Evolutionary conservation across 2,888 invertebrate species (phyloP).

Genomic region (Mimumesa dahlbomi): DNA sequence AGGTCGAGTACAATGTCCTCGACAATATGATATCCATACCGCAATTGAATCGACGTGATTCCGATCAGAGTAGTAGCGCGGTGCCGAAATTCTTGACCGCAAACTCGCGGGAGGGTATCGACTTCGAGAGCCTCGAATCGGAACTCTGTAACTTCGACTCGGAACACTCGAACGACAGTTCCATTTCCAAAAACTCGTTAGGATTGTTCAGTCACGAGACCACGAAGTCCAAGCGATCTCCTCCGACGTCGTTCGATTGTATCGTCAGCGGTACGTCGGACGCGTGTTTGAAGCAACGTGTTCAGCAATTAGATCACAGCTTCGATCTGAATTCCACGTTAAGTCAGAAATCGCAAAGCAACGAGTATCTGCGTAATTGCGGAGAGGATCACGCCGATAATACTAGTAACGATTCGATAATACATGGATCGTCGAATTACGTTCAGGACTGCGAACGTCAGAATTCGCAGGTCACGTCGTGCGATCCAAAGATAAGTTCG

Average conservation of each 20-base stretch:
- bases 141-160: slow-evolving; percentile 74
- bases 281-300: slow-evolving; percentile 58
- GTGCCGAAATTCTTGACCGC: slow-evolving; percentile 74
- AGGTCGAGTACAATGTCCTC: slow-evolving; percentile 73
- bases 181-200: slow-evolving; percentile 71
- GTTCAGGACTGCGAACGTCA: slow-evolving; percentile 46
- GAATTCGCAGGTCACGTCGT: slow-evolving; percentile 35
- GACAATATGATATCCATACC: slow-evolving; percentile 71
- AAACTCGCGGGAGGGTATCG: slow-evolving; percentile 78
- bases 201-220: slow-evolving; percentile 65
- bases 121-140: slow-evolving; percentile 76
- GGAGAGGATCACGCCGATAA: slow-evolving; percentile 51
- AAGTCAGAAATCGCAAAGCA: slow-evolving; percentile 65
- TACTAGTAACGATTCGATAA: slow-evolving; percentile 50
- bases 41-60: slow-evolving; percentile 61
- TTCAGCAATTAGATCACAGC: slow-evolving; percentile 61
- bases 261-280: slow-evolving; percentile 57
- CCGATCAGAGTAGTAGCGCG: slow-evolving; percentile 54
- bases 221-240: slow-evolving; percentile 63
- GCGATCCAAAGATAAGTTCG: slow-evolving; percentile 40
- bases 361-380: slow-evolving; percentile 61
- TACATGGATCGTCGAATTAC: slow-evolving; percentile 32
- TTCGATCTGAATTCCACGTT: slow-evolving; percentile 59
- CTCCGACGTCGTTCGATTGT: slow-evolving; percentile 64
- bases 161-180: slow-evolving; percentile 73